Percentiles rank a stretch among this genome's conserved stretches.
Evolutionary conservation across 1,140 invertebrate species (phyloP).

Genomic region (Apocrypta bakeri): DNA sequence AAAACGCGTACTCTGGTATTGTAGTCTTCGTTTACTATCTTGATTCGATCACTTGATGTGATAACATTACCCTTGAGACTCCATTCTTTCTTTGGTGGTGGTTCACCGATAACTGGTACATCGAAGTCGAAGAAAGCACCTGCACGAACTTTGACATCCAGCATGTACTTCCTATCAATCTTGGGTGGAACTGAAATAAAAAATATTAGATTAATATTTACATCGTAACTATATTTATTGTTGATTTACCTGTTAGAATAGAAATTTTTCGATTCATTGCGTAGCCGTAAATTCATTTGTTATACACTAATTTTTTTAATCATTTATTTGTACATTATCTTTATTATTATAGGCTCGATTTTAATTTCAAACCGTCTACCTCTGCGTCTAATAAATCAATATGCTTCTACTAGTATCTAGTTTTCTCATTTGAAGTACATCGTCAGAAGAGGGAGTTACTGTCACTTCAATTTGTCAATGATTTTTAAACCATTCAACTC

Average conservation of each 20-base stretch:
- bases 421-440: neutral
- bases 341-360: neutral
- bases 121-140: constrained; percentile 95
- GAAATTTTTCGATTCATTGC: constrained; percentile 41
- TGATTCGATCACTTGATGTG: constrained; percentile 87
- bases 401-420: neutral
- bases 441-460: neutral
- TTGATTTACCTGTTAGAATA: constrained; percentile 39
- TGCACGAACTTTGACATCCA: constrained; percentile 93
- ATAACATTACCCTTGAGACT: constrained; percentile 86
- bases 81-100: constrained; percentile 96
- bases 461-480: neutral
- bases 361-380: neutral
- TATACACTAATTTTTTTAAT: neutral
- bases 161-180: constrained; percentile 94
- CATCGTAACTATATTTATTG: neutral
- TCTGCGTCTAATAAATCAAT: constrained; percentile 26
- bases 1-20: constrained; percentile 90
- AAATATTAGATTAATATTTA: neutral
- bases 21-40: constrained; percentile 89
- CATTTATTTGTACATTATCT: constrained; percentile 5
- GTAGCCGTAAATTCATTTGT: neutral
- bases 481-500: constrained; percentile 28
- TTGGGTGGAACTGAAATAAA: constrained; percentile 84
- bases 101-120: constrained; percentile 95